Percentiles rank a stretch among this genome's conserved stretches.
These are phyloP conservation scores for Tinamus major DNA, from an alignment of 2,797 vertebrate species.

Conservation along the genomic window DNA sequence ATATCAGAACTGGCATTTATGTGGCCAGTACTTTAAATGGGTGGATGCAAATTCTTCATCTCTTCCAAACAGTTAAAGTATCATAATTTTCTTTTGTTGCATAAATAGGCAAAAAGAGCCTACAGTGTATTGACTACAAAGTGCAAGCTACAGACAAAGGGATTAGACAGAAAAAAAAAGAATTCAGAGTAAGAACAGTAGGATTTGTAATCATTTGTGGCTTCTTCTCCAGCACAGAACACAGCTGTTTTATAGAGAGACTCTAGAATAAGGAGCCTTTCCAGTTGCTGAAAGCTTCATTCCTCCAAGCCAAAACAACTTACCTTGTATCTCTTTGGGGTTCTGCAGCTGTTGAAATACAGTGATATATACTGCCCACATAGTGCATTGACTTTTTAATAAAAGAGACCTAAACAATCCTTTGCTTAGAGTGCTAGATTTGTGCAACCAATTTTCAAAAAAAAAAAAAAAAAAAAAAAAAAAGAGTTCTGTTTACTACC, in stretches of 20 bases:
- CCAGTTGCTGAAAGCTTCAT: background rate
- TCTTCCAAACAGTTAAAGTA: conserved; percentile 2
- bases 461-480: too few species aligned
- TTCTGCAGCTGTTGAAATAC: background rate
- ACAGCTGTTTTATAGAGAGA: background rate
- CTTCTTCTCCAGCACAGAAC: background rate
- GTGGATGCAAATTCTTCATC: background rate
- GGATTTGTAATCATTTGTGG: background rate
- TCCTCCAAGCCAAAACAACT: background rate
- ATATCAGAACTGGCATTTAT: background rate
- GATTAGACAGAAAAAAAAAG: background rate
- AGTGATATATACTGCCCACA: background rate
- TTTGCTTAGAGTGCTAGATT: background rate
- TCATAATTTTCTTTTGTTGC: background rate
- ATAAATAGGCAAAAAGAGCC: background rate
- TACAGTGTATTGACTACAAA: background rate
- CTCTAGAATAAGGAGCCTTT: background rate
- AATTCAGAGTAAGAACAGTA: background rate
- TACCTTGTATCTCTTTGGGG: background rate
- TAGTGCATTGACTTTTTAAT: background rate
- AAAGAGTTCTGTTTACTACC: background rate
- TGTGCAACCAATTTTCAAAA: too few species aligned
- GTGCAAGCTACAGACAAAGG: background rate
- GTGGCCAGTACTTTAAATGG: conserved; percentile 24
- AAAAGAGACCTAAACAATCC: background rate